Evolutionary conservation across 1,140 invertebrate species (phyloP).

Genomic region (Pseudomyrmex flavicornis): DNA sequence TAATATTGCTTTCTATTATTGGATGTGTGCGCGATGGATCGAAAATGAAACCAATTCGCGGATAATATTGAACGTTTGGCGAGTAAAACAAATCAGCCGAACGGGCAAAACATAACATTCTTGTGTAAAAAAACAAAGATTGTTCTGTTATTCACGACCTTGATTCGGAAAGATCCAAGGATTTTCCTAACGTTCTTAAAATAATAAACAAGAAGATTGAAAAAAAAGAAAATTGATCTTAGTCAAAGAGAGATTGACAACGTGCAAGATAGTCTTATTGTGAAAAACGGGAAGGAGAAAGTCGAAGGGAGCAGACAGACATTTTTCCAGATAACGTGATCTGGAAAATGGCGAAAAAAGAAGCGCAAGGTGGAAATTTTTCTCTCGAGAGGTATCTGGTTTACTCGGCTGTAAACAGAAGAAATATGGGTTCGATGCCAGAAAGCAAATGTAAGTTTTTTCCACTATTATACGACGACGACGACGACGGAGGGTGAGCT

Average conservation of each 20-base stretch:
- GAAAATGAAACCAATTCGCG: neutral
- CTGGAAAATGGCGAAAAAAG: slow-evolving; percentile 31
- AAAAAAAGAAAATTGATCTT: slow-evolving; percentile 28
- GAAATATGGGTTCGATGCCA: slow-evolving; percentile 32
- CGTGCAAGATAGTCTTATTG: neutral
- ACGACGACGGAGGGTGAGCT: neutral
- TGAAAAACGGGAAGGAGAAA: neutral
- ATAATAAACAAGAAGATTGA: slow-evolving; percentile 21
- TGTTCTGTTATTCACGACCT: neutral
- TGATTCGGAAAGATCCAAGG: neutral
- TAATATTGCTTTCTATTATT: neutral
- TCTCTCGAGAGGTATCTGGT: slow-evolving; percentile 26
- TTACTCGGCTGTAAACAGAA: slow-evolving; percentile 40
- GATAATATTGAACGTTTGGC: neutral
- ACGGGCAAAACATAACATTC: no score
- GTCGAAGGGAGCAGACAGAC: neutral
- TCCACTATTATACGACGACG: slow-evolving; percentile 1
- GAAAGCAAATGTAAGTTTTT: slow-evolving; percentile 43
- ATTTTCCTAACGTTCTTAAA: neutral
- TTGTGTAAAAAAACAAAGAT: no score
- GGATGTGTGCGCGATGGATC: neutral
- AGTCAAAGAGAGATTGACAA: slow-evolving; percentile 29
- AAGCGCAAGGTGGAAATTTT: slow-evolving; percentile 22
- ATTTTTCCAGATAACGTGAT: slow-evolving; percentile 14
- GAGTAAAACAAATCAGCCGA: neutral